Percentiles rank a stretch among this genome's conserved stretches.
Conservation (phyloP, 2,113 vertebrate species). For the Micromys minutus region DNA sequence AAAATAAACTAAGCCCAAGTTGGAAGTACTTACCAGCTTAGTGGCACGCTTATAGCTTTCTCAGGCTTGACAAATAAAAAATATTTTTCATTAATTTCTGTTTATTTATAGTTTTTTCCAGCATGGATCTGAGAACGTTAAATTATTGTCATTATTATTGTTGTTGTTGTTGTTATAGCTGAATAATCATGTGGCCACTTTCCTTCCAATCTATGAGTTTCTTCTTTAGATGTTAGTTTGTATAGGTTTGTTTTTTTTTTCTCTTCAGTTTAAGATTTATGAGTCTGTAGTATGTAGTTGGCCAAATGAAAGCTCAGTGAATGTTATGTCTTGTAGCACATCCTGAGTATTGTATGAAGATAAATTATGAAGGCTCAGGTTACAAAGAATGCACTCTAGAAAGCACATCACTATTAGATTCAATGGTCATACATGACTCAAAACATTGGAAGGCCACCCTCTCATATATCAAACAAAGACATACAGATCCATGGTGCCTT, state of each 20-base stretch:
- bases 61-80: background rate
- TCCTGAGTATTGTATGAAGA: background rate
- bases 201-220: background rate
- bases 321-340: too few relatives aligned
- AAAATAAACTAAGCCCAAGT: background rate
- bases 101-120: background rate
- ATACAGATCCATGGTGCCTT: background rate
- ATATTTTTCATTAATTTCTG: background rate
- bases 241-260: background rate
- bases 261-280: background rate
- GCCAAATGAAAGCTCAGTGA: rapidly evolving
- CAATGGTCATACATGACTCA: background rate
- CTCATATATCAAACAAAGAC: background rate
- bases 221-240: background rate
- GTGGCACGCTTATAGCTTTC: background rate
- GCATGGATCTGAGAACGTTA: background rate
- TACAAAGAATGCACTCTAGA: background rate
- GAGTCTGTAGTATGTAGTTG: background rate
- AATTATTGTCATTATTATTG: background rate
- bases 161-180: too few relatives aligned
- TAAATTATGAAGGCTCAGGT: rapidly evolving
- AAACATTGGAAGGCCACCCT: background rate
- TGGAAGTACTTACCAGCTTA: background rate
- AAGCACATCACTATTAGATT: background rate
- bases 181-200: background rate